phyloP scores from a whole-genome alignment of 2,113 vertebrate genomes.

The Aphelocoma coerulescens region DNA sequence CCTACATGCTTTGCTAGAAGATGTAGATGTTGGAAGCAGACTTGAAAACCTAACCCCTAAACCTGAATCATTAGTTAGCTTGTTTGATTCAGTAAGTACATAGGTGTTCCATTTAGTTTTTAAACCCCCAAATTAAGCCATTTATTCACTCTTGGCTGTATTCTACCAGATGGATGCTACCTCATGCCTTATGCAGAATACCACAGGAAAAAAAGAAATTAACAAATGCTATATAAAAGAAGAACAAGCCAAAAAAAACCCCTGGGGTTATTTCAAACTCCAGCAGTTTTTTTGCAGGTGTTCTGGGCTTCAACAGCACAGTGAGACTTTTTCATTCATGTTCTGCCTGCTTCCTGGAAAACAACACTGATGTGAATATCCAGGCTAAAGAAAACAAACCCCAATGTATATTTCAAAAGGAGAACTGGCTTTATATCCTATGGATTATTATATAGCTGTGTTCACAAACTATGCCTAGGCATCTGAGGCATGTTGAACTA shows the following conservation, averaged over 20 bases:
- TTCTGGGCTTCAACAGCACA: constrained; percentile 35
- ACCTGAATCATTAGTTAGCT: not conserved
- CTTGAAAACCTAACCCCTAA: not conserved
- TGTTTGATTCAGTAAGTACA: not conserved
- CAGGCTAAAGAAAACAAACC: constrained; percentile 30
- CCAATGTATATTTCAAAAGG: constrained; percentile 29
- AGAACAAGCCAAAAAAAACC: constrained; percentile 17
- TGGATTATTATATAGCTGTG: constrained; percentile 12
- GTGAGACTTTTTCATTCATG: constrained; percentile 43
- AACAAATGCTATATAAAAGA: not conserved
- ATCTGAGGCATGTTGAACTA: constrained; percentile 43
- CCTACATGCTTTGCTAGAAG: not conserved
- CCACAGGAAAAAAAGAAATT: not conserved
- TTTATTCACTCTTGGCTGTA: not conserved
- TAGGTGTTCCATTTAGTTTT: not conserved
- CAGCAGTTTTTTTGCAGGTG: constrained; percentile 52
- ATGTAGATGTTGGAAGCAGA: not conserved
- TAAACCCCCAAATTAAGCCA: not conserved
- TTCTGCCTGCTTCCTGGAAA: constrained; percentile 33
- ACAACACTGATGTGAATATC: constrained; percentile 1
- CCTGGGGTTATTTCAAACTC: constrained; percentile 25
- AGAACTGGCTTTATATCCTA: constrained; percentile 20
- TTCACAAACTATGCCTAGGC: constrained; percentile 22
- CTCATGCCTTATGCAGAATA: not conserved
- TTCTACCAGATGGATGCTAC: not conserved